A percentile compares a stretch with the other conserved stretches of the same genome.
Evolutionary conservation across 2,113 vertebrate species (phyloP).

Genomic region (Balaenoptera acutorostrata): DNA sequence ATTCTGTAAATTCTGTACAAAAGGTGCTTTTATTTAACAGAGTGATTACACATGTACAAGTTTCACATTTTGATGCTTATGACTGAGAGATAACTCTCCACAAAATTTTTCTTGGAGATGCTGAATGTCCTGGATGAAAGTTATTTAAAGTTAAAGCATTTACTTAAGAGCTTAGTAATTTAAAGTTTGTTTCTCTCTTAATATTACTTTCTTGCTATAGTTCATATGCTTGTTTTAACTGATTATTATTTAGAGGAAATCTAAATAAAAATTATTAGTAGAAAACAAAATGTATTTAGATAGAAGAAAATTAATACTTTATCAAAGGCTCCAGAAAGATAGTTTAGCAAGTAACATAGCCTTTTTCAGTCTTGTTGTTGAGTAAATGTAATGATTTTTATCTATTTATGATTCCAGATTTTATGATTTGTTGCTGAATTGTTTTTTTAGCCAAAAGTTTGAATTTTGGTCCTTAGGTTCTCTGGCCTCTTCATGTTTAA

Average conservation of each 20-base stretch:
- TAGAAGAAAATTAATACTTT: constrained; percentile 15
- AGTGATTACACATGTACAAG: neutral
- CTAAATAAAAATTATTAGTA: neutral
- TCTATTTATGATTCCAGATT: neutral
- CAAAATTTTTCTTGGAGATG: neutral
- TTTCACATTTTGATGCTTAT: neutral
- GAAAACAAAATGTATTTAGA: neutral
- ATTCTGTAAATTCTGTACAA: neutral
- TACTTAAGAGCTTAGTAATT: neutral
- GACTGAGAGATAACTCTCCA: neutral
- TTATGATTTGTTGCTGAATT: neutral
- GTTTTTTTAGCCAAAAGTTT: neutral
- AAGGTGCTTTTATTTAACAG: neutral
- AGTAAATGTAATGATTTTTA: neutral
- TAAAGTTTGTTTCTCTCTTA: neutral
- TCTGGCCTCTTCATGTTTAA: neutral
- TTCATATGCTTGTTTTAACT: neutral
- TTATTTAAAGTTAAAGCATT: constrained; percentile 16
- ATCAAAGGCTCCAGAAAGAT: neutral
- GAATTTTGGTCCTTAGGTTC: neutral
- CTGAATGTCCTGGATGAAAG: neutral
- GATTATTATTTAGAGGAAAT: neutral
- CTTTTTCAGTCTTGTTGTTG: constrained; percentile 34
- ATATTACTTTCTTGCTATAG: neutral
- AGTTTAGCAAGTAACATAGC: neutral